A percentile compares a stretch with the other conserved stretches of the same genome.
Conservation (phyloP, 2,888 invertebrate genomes). For the Aphidius colemani region DNA sequence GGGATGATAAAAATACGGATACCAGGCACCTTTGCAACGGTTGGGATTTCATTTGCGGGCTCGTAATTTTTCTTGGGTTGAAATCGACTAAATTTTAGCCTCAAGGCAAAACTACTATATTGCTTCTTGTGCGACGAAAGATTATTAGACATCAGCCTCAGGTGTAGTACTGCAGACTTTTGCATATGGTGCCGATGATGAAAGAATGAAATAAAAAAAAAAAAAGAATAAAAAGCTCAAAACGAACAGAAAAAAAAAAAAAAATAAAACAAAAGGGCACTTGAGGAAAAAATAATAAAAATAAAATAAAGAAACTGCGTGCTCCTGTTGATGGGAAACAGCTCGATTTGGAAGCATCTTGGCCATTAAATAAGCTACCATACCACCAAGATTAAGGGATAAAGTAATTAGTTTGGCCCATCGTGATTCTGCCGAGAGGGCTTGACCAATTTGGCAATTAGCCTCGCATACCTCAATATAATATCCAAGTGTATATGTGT, state of each 20-base stretch:
- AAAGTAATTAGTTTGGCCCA: conserved; percentile 48
- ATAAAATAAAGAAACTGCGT: neutral
- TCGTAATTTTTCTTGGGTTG: conserved; percentile 29
- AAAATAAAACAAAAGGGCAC: neutral
- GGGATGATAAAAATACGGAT: conserved; percentile 7
- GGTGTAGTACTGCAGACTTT: conserved; percentile 18
- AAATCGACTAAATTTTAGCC: conserved; percentile 29
- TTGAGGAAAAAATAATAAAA: conserved; percentile 3
- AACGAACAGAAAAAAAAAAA: no score
- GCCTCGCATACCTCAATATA: conserved; percentile 36
- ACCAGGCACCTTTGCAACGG: conserved; percentile 1
- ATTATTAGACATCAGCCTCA: conserved; percentile 29
- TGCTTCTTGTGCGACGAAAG: conserved; percentile 24
- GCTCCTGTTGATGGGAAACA: conserved; percentile 29
- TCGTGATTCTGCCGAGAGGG: conserved; percentile 40
- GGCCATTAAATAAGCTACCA: conserved; percentile 21
- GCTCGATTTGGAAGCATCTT: conserved; percentile 18
- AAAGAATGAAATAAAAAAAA: conserved; percentile 10
- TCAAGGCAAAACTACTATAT: conserved; percentile 9
- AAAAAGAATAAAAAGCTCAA: no score
- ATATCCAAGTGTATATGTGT: no score
- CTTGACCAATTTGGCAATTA: conserved; percentile 50
- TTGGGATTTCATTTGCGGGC: conserved; percentile 30
- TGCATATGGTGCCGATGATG: conserved; percentile 20
- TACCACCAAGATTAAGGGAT: conserved; percentile 34